Conservation (phyloP, 1,140 invertebrate species). For the Chrysoperla carnea region DNA sequence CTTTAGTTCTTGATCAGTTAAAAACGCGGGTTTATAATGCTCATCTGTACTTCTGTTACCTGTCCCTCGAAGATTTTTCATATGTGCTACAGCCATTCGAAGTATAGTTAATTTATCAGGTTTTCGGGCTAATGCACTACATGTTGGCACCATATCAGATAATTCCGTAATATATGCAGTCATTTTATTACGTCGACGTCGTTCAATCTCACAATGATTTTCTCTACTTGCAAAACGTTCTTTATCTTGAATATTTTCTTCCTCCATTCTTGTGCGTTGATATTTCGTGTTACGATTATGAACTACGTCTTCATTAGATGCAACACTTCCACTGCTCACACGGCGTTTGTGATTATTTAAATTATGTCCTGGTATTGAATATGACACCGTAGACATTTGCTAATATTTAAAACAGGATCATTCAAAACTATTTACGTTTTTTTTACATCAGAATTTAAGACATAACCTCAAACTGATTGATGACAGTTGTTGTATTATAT, state of each 20-base stretch:
- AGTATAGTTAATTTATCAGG: conserved; percentile 99
- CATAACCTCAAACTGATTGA: no score
- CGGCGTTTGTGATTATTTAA: not conserved
- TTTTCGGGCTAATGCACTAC: conserved; percentile 89
- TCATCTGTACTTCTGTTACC: conserved; percentile 81
- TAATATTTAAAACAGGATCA: not conserved
- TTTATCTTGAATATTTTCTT: not conserved
- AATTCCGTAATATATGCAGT: conserved; percentile 99
- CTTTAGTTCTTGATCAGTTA: conserved; percentile 95
- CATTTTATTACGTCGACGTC: conserved; percentile 98
- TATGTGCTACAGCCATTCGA: conserved; percentile 94
- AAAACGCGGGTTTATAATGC: conserved; percentile 89
- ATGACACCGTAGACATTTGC: not conserved
- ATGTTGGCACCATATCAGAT: conserved; percentile 99
- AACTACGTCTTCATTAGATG: not conserved
- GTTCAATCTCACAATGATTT: conserved; percentile 99
- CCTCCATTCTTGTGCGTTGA: not conserved
- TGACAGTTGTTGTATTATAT: no score
- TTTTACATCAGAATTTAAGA: no score
- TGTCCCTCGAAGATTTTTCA: conserved; percentile 40
- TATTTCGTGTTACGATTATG: not conserved
- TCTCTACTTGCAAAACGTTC: conserved; percentile 45
- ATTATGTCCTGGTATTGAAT: not conserved
- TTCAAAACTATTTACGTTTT: no score
- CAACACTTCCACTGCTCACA: not conserved